phyloP scores from a whole-genome alignment of 2,797 vertebrate genomes.

The Nothura maculosa region DNA sequence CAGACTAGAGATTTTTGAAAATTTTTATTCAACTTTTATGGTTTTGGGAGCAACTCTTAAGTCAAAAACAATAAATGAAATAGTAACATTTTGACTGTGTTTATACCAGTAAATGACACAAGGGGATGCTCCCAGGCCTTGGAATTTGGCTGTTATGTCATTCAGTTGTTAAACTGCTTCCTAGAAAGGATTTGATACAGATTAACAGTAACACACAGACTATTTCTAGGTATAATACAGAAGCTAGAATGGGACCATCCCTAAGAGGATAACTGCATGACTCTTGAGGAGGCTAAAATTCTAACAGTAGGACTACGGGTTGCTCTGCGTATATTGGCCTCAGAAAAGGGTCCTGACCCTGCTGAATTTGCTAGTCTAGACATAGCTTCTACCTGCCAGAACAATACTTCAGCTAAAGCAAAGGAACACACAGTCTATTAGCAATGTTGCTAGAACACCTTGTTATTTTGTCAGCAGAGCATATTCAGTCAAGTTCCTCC shows the following conservation, averaged over 20 bases:
- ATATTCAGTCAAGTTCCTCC: background rate
- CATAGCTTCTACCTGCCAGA: background rate
- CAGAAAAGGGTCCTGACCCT: background rate
- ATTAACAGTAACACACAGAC: background rate
- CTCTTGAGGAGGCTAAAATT: background rate
- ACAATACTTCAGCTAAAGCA: accelerated
- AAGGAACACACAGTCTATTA: accelerated
- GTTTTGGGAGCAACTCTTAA: background rate
- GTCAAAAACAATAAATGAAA: background rate
- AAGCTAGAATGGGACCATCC: background rate
- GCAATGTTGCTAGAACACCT: background rate
- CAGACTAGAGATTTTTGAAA: background rate
- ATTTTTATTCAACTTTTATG: background rate
- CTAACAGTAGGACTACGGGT: background rate
- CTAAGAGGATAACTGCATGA: background rate
- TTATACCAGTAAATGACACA: background rate
- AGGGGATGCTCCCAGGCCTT: background rate
- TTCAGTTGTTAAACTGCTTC: background rate
- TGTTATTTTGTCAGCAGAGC: background rate
- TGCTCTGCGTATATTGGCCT: background rate
- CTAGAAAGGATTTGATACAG: background rate
- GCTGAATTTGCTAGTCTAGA: background rate
- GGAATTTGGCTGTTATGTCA: background rate
- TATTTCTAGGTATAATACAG: background rate
- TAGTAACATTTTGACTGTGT: background rate